Base-by-base conservation (phyloP, 2,113 vertebrate genomes). In the Ramphastos sulfuratus region DNA sequence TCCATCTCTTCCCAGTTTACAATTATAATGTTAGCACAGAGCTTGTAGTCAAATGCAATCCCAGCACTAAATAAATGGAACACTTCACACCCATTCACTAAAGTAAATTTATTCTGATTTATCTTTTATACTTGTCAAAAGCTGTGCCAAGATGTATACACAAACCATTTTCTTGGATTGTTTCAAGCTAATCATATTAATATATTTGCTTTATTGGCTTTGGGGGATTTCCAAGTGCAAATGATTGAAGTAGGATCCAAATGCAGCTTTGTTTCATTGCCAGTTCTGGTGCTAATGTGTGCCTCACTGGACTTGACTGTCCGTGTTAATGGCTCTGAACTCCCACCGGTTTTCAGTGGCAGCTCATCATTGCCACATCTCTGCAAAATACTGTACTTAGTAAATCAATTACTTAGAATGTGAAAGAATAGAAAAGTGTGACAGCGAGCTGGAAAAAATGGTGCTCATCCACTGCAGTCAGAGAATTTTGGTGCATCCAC, bases 231-330 rank as follows among this genome's bases (percentile, higher is more conserved):
- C 96, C 96, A 97, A 97, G 91, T 94, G 89, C 93, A 97, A 97
- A 80, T 46, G 52, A 97, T 97, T 98, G 97, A 98, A 98, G 97
- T 96, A 74, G 30, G 69, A 87, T 97, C 96, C 97, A 97, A 97
- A 97, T 94, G 28, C 87, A 97, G 92, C 92, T 96, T 82, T 94
- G 84, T 95, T 96, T 94, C 91, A 80, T 93, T 97, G 95, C 92
- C 94, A 94, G 58, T 67, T 80, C 90, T 81, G 82, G 87, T 92
- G 96, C 71, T 95, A 87, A 95, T 50, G 63, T 89, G 66, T 79
- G 78, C 72, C 72, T 93, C 82, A 9, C 12, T 89, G 92, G 74
- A 91, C 89, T 89, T 80, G 66, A 75, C 79, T 76, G 72, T 84
- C 95, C 42, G 6, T 60, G 75, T 95, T 93, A 82, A 63, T 7